Evolutionary conservation across 2,113 vertebrate genomes (phyloP).

Genomic region (Hirundichthys speculiger): DNA sequence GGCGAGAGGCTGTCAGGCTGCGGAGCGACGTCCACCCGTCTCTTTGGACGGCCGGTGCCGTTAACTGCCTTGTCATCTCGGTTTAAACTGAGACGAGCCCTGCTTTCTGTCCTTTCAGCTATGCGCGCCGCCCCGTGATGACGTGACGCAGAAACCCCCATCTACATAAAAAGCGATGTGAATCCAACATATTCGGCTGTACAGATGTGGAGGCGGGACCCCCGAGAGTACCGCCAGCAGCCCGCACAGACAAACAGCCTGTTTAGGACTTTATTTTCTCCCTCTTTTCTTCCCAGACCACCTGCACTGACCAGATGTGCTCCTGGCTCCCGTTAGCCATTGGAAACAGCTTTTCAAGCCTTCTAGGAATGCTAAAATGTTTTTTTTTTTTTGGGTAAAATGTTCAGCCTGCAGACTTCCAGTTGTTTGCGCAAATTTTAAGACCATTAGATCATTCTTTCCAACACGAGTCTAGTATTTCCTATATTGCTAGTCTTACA

Average conservation of each 20-base stretch:
- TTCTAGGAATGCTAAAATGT: neutral
- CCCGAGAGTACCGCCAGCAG: too few relatives aligned
- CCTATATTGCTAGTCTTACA: too few relatives aligned
- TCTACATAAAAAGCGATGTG: conserved; percentile 16
- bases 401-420: too few relatives aligned
- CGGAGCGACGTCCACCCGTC: neutral
- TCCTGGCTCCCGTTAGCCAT: conserved; percentile 2
- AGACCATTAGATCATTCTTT: too few relatives aligned
- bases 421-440: too few relatives aligned
- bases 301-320: conserved; percentile 59
- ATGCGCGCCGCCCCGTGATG: neutral
- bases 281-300: conserved; percentile 31
- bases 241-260: conserved; percentile 11
- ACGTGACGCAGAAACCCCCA: neutral
- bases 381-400: too few relatives aligned
- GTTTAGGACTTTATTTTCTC: conserved; percentile 14
- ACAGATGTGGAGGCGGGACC: conserved; percentile 44
- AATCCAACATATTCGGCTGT: conserved; percentile 39
- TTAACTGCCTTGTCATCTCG: neutral
- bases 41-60: neutral
- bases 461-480: too few relatives aligned
- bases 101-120: neutral
- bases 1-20: neutral
- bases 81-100: neutral
- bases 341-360: conserved; percentile 13